A percentile compares a stretch with the other conserved stretches of the same genome.
These are phyloP conservation scores for Aurelia coerulea DNA, from an alignment of 30 jellyfish, hydroid and myxozoan species.

Conservation along the genomic window DNA sequence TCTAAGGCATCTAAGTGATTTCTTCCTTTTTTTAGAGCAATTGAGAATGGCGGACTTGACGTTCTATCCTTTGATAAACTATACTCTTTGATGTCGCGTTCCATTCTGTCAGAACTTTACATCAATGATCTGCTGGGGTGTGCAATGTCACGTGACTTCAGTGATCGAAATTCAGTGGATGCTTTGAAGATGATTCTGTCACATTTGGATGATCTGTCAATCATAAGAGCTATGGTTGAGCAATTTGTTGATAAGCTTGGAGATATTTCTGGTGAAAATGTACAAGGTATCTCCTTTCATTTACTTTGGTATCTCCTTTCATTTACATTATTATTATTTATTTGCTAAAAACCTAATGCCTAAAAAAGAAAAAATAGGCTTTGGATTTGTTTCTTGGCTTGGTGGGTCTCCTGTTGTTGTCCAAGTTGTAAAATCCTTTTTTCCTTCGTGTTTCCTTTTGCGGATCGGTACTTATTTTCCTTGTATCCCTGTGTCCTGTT, in stretches of 20 bases:
- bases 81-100: background rate
- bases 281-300: conserved; percentile 9
- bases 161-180: conserved; percentile 43
- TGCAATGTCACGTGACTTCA: conserved; percentile 41
- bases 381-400: too few species aligned
- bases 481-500: too few species aligned
- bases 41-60: conserved; percentile 50
- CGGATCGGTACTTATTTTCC: too few species aligned
- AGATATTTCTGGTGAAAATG: conserved; percentile 21
- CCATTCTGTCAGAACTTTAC: conserved; percentile 12
- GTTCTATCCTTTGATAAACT: conserved; percentile 38
- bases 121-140: conserved; percentile 38
- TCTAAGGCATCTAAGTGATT: background rate
- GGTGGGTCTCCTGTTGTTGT: too few species aligned
- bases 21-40: background rate
- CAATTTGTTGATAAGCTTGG: conserved; percentile 68
- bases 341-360: too few species aligned
- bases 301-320: background rate
- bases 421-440: too few species aligned
- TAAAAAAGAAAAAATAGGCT: too few species aligned
- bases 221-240: conserved; percentile 75
- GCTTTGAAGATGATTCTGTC: conserved; percentile 42
- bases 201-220: conserved; percentile 69
- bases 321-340: too few species aligned
- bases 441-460: too few species aligned